Evolutionary conservation across 2,797 vertebrate genomes (phyloP).

Genomic region (Gymnothorax javanicus): DNA sequence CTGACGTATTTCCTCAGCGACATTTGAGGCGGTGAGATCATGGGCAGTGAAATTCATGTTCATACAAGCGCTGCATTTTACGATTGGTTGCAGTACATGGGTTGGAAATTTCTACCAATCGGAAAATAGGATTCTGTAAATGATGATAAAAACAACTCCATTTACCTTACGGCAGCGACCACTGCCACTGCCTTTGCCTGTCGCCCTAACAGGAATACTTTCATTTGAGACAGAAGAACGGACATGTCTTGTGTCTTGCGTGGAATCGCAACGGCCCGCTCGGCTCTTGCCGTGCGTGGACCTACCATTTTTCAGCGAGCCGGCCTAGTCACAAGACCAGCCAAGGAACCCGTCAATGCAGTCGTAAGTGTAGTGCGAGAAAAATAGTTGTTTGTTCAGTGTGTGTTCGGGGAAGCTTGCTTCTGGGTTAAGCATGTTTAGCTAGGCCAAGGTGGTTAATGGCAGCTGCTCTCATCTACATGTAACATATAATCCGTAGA

Average conservation of each 20-base stretch:
- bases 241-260: conserved; percentile 54
- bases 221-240: not conserved
- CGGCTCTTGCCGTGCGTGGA: conserved; percentile 43
- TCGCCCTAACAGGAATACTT: not conserved
- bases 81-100: not conserved
- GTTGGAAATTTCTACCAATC: not conserved
- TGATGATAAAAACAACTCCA: not conserved
- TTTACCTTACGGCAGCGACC: not conserved
- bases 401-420: not conserved
- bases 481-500: too few relatives aligned
- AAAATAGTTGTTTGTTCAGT: not conserved
- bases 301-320: conserved; percentile 49
- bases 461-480: too few relatives aligned
- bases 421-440: not conserved
- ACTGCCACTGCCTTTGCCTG: not conserved
- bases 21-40: too few relatives aligned
- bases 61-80: not conserved
- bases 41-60: not conserved
- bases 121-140: not conserved
- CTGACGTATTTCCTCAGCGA: too few relatives aligned
- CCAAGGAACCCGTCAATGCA: conserved; percentile 42
- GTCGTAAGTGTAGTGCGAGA: conserved; percentile 44
- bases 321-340: conserved; percentile 44
- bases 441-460: not conserved
- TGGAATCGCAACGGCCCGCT: conserved; percentile 42